Conservation (phyloP, 2,113 vertebrate species). For the Microcebus tavaratra region DNA sequence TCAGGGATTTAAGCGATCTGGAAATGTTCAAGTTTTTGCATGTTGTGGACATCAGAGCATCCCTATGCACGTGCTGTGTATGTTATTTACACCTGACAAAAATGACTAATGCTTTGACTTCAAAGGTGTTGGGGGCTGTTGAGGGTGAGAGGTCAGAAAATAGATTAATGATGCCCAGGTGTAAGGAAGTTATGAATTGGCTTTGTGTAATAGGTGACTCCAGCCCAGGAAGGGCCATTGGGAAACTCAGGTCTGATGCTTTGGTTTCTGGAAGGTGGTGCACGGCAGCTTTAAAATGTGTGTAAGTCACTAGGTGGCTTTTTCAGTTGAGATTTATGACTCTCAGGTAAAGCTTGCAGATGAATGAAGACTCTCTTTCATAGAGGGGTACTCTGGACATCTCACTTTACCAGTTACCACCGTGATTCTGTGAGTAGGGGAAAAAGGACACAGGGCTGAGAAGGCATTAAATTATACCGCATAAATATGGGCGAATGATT, state of each 20-base stretch:
- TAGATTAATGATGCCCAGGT: not conserved
- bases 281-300: not conserved
- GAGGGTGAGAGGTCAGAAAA: constrained; percentile 35
- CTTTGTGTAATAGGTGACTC: constrained; percentile 50
- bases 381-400: not conserved
- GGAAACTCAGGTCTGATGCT: constrained; percentile 18
- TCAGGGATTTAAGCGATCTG: not conserved
- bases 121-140: constrained; percentile 2
- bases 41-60: not conserved
- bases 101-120: constrained; percentile 49
- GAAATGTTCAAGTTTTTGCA: not conserved
- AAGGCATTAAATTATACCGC: not conserved
- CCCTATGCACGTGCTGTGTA: not conserved
- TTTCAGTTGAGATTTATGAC: not conserved
- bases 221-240: constrained; percentile 27
- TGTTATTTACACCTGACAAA: constrained; percentile 25
- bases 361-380: not conserved
- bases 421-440: constrained; percentile 23
- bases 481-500: not conserved
- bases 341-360: not conserved
- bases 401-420: not conserved
- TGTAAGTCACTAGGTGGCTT: not conserved
- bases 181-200: constrained; percentile 48
- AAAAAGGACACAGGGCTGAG: not conserved
- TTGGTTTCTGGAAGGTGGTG: constrained; percentile 40